Conservation (phyloP, 2,797 vertebrate genomes). For the Rhabdomys pumilio region DNA sequence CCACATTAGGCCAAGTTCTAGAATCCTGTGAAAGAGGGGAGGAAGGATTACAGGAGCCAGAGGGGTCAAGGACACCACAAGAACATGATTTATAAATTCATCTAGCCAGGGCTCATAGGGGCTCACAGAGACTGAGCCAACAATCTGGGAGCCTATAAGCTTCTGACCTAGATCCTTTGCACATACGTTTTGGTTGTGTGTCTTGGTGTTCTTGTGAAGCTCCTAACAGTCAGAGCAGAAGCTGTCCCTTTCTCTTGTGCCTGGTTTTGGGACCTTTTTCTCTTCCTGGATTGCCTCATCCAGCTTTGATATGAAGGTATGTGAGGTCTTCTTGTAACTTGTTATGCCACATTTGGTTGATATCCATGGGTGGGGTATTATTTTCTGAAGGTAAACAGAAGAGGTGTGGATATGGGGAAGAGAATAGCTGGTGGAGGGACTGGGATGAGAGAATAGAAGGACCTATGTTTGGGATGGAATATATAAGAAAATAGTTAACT, state of each 20-base stretch:
- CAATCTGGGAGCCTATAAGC: background rate
- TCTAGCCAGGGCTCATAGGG: background rate
- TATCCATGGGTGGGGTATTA: background rate
- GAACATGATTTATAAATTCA: background rate
- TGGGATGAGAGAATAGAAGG: background rate
- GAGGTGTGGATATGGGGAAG: background rate
- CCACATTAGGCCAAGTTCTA: background rate
- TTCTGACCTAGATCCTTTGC: background rate
- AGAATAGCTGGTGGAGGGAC: background rate
- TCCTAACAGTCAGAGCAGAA: background rate
- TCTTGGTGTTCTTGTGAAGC: background rate
- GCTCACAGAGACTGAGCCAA: background rate
- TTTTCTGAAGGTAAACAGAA: background rate
- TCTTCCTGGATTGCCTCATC: background rate
- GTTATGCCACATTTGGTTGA: background rate
- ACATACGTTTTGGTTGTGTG: background rate
- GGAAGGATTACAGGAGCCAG: background rate
- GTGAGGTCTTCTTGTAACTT: background rate
- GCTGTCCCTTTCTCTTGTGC: background rate
- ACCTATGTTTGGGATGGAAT: background rate
- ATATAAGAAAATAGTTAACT: background rate
- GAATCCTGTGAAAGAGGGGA: background rate
- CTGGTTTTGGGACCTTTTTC: background rate
- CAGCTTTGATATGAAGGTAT: background rate
- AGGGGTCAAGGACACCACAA: background rate